These are phyloP conservation scores for Idaea aversata DNA, from an alignment of 2,888 invertebrate genomes.

Conservation along the genomic window DNA sequence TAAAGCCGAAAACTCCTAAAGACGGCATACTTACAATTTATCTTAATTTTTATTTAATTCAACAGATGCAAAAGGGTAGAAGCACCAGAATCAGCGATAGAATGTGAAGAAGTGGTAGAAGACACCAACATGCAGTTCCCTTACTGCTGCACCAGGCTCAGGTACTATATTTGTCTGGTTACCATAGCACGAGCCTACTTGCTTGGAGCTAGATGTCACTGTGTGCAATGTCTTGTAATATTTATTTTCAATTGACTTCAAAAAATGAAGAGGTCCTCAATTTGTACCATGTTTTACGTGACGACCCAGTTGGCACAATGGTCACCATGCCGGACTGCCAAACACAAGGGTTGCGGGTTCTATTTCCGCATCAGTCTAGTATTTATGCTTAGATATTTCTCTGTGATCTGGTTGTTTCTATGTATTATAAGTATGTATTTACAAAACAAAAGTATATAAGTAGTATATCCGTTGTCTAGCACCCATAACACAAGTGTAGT, in stretches of 20 bases:
- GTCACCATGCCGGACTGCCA: too few species aligned
- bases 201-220: too few species aligned
- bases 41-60: constrained; percentile 1
- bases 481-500: not conserved
- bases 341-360: too few species aligned
- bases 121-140: constrained; percentile 77
- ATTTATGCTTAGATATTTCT: too few species aligned
- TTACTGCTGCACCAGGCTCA: constrained; percentile 66
- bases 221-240: too few species aligned
- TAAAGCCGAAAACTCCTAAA: not conserved
- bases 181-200: constrained; percentile 2
- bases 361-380: too few species aligned
- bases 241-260: not conserved
- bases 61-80: constrained; percentile 69
- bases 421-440: too few species aligned
- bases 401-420: too few species aligned
- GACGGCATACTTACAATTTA: not conserved
- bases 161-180: constrained; percentile 37
- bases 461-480: constrained; percentile 23
- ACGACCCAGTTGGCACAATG: too few species aligned
- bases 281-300: too few species aligned
- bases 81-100: constrained; percentile 71
- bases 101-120: constrained; percentile 74
- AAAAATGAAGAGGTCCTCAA: too few species aligned
- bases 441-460: too few species aligned